These are phyloP conservation scores for Heliconius nattereri DNA, from an alignment of 1,140 invertebrate species.

Conservation along the genomic window DNA sequence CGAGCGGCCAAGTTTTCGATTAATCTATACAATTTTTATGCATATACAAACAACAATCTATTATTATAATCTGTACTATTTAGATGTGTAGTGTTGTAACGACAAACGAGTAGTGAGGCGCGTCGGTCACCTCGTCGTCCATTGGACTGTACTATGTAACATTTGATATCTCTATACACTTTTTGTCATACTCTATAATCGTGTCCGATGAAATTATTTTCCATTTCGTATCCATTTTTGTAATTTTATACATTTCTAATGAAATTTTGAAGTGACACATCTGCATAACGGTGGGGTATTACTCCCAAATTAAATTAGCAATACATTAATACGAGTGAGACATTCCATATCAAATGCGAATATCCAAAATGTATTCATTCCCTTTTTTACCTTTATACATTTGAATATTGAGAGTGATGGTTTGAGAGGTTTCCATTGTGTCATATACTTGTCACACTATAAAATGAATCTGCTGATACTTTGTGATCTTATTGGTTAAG, in stretches of 20 bases:
- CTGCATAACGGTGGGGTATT: slow-evolving; percentile 60
- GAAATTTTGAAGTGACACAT: slow-evolving; percentile 73
- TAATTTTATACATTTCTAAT: slow-evolving; percentile 80
- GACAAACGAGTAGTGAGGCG: slow-evolving; percentile 48
- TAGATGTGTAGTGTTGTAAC: slow-evolving; percentile 76
- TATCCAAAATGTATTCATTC: slow-evolving; percentile 29
- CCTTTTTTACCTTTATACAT: slow-evolving; percentile 14
- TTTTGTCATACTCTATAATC: slow-evolving; percentile 59
- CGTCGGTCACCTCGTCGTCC: slow-evolving; percentile 52
- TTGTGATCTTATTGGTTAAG: slow-evolving; percentile 12
- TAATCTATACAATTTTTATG: slow-evolving; percentile 75
- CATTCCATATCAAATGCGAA: slow-evolving; percentile 75
- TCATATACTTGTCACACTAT: neutral
- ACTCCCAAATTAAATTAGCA: slow-evolving; percentile 65
- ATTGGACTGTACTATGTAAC: slow-evolving; percentile 62
- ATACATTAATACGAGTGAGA: slow-evolving; percentile 68
- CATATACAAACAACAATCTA: slow-evolving; percentile 73
- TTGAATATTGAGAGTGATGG: slow-evolving; percentile 18
- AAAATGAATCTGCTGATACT: slow-evolving; percentile 2
- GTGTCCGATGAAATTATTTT: slow-evolving; percentile 68
- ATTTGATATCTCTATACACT: slow-evolving; percentile 76
- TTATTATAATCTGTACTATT: slow-evolving; percentile 65
- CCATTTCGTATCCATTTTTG: slow-evolving; percentile 65
- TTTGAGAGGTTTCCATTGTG: neutral
- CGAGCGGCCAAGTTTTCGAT: slow-evolving; percentile 75